Evolutionary conservation across 2,797 vertebrate species (phyloP).

Genomic region (Muscicapa comitata): DNA sequence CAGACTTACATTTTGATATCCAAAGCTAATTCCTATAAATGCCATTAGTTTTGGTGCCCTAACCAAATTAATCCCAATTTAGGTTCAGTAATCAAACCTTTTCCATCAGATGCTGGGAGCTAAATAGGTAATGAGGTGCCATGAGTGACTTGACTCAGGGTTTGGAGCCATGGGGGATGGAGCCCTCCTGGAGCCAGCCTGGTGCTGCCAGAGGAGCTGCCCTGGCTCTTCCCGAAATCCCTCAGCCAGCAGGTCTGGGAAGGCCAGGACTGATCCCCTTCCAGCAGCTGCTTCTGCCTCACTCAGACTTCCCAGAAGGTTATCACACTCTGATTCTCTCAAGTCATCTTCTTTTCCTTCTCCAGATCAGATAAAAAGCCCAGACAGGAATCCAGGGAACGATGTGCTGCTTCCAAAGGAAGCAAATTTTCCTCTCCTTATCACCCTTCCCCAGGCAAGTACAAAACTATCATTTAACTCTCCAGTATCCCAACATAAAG

Average conservation of each 20-base stretch:
- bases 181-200: not conserved
- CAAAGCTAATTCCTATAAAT: not conserved
- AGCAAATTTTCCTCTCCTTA: not conserved
- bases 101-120: not conserved
- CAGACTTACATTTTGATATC: not conserved
- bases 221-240: not conserved
- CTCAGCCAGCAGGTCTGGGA: rapidly evolving
- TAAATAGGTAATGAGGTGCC: not conserved
- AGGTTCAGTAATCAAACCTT: not conserved
- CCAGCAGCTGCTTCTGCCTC: not conserved
- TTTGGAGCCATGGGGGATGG: rapidly evolving
- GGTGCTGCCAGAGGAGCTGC: rapidly evolving
- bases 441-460: not conserved
- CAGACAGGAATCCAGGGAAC: not conserved
- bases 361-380: not conserved
- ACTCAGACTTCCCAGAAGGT: not conserved
- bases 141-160: not conserved
- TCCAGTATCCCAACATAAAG: not conserved
- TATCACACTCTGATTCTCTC: not conserved
- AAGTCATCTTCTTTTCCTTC: not conserved
- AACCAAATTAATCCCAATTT: not conserved
- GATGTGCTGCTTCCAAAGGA: not conserved
- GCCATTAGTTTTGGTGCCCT: not conserved
- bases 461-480: not conserved
- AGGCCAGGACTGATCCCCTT: not conserved